Conservation (phyloP, 2,113 vertebrate species). For the Gymnarchus niloticus region DNA sequence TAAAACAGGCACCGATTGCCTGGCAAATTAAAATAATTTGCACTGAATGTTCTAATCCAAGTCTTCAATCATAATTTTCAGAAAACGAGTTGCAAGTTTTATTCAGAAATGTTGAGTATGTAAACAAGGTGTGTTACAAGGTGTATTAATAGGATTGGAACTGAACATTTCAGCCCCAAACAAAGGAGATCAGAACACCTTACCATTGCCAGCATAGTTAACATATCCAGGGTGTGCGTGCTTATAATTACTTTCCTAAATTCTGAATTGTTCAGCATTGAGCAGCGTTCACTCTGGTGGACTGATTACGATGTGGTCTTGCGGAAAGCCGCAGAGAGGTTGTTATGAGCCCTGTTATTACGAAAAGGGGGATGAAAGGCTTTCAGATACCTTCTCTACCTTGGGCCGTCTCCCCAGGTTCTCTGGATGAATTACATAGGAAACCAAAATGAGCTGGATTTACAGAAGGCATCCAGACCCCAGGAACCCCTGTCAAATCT, state of each 20-base stretch:
- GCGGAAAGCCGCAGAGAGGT: constrained; percentile 4
- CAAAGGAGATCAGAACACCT: neutral
- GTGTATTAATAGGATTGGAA: neutral
- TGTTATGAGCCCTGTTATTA: constrained; percentile 29
- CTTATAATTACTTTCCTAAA: neutral
- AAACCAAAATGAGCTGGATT: constrained; percentile 39
- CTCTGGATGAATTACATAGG: constrained; percentile 46
- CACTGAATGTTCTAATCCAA: neutral
- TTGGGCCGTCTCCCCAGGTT: constrained; percentile 37
- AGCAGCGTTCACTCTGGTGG: neutral
- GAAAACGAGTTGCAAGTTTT: neutral
- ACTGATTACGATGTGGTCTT: constrained; percentile 21
- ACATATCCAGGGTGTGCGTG: neutral
- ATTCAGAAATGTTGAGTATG: neutral
- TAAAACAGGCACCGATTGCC: neutral
- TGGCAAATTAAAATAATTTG: neutral
- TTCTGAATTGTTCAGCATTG: neutral
- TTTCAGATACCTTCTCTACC: constrained; percentile 28
- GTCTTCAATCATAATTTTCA: neutral
- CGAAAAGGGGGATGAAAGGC: constrained; percentile 37
- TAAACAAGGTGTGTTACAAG: neutral
- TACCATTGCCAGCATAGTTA: neutral
- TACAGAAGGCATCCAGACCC: constrained; percentile 32
- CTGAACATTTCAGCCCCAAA: neutral
- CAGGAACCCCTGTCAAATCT: constrained; percentile 29